phyloP scores from a whole-genome alignment of 2,113 vertebrate genomes.

The Chlamydotis undulata region DNA sequence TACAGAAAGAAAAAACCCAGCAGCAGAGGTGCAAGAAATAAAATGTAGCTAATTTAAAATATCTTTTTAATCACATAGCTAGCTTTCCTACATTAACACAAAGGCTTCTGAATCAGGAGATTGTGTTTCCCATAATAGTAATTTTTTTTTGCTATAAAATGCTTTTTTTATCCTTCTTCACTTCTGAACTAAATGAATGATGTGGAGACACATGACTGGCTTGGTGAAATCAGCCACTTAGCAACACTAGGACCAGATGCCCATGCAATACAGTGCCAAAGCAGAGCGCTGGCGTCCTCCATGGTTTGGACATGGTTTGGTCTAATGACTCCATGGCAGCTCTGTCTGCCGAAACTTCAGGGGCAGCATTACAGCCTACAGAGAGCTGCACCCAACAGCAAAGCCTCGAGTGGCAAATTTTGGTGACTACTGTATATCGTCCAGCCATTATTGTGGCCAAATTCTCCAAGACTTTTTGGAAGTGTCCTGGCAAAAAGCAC shows the following conservation, averaged over 20 bases:
- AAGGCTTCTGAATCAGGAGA: slow-evolving; percentile 15
- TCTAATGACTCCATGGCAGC: slow-evolving; percentile 51
- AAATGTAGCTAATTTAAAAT: slow-evolving; percentile 53
- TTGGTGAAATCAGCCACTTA: slow-evolving; percentile 73
- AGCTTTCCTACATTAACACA: neutral
- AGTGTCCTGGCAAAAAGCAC: neutral
- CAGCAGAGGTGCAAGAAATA: slow-evolving; percentile 6
- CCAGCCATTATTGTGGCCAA: neutral
- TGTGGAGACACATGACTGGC: slow-evolving; percentile 63
- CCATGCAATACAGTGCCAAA: slow-evolving; percentile 70
- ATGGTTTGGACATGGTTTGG: slow-evolving; percentile 48
- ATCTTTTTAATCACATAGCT: slow-evolving; percentile 37
- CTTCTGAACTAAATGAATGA: slow-evolving; percentile 62
- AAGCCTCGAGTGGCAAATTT: neutral
- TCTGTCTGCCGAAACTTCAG: slow-evolving; percentile 34
- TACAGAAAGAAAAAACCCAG: neutral
- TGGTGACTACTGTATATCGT: neutral
- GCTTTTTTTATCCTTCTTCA: neutral
- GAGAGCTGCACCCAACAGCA: neutral
- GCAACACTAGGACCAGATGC: slow-evolving; percentile 75
- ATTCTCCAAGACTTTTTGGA: neutral
- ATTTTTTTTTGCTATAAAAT: slow-evolving; percentile 55
- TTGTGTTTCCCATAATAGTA: slow-evolving; percentile 27
- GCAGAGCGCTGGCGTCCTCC: slow-evolving; percentile 46
- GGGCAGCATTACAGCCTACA: neutral